Evolutionary conservation across 2,888 invertebrate genomes (phyloP).

Genomic region (Stramonita haemastoma): DNA sequence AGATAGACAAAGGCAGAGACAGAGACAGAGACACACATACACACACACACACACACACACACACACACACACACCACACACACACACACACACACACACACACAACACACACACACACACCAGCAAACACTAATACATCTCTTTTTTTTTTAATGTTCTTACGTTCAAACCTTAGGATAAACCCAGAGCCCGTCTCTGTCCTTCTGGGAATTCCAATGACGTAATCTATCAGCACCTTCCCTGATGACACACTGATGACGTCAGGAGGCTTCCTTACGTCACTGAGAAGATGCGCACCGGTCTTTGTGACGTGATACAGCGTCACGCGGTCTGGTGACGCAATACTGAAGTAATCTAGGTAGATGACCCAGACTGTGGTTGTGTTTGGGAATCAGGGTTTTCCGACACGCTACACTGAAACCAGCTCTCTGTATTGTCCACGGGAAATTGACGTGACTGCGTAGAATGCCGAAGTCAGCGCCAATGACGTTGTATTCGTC

Average conservation of each 20-base stretch:
- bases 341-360: constrained; percentile 25
- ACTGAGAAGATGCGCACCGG: neutral
- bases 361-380: constrained; percentile 28
- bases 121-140: neutral
- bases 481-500: neutral
- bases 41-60: neutral
- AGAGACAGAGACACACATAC: neutral
- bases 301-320: neutral
- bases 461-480: constrained; percentile 24
- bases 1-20: no score
- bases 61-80: neutral
- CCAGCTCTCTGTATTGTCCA: neutral
- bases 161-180: constrained; percentile 43
- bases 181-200: neutral
- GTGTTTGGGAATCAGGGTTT: constrained; percentile 24
- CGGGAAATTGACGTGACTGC: constrained; percentile 28
- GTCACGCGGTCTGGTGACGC: neutral
- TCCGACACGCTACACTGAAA: neutral
- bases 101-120: neutral
- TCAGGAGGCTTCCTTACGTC: neutral
- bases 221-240: constrained; percentile 21
- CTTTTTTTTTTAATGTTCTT: no score
- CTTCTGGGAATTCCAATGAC: neutral
- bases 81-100: neutral
- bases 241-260: constrained; percentile 39